A percentile compares a stretch with the other conserved stretches of the same genome.
Conservation (phyloP, 2,797 vertebrate species). For the Cossypha caffra region DNA sequence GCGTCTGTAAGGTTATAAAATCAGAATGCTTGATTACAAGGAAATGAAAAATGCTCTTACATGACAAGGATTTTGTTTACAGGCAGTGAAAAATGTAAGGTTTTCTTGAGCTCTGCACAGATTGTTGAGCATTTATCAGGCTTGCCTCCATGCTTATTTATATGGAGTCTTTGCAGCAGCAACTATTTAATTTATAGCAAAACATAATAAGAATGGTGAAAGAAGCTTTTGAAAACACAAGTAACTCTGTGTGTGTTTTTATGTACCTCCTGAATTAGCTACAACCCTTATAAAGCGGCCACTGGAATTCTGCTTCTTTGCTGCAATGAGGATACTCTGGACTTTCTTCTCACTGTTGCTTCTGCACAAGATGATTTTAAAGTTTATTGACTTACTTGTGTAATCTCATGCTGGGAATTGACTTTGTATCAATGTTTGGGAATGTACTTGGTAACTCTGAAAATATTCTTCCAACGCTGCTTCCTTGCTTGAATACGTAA, state of each 20-base stretch:
- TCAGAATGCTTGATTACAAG: neutral
- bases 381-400: neutral
- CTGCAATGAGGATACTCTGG: neutral
- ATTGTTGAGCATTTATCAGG: neutral
- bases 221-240: neutral
- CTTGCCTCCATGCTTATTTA: neutral
- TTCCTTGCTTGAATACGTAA: neutral
- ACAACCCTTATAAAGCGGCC: neutral
- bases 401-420: neutral
- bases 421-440: neutral
- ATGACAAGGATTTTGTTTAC: neutral
- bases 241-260: neutral
- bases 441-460: neutral
- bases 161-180: neutral
- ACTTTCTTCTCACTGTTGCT: neutral
- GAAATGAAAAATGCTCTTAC: neutral
- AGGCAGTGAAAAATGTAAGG: neutral
- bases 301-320: neutral
- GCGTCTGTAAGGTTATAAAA: neutral
- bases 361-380: neutral
- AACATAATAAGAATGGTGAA: neutral
- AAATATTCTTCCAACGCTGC: neutral
- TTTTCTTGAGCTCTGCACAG: neutral
- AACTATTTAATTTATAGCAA: slow-evolving; percentile 4
- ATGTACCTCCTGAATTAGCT: neutral